Evolutionary conservation across 2,797 vertebrate species (phyloP).

Genomic region (Brachymystax lenok): DNA sequence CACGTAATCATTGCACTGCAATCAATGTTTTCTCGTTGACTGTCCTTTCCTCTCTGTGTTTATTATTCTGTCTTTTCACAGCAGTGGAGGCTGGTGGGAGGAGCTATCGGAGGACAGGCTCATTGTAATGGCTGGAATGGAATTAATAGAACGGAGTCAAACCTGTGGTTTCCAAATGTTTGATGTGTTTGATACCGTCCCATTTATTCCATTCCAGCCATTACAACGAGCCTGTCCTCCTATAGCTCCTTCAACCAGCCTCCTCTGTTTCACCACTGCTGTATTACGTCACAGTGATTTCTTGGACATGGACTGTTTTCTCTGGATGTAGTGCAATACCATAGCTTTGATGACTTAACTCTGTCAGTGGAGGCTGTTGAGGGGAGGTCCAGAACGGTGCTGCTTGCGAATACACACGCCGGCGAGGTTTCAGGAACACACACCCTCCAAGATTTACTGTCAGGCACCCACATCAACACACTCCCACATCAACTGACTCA

Average conservation of each 20-base stretch:
- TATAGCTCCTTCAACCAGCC: too few relatives aligned
- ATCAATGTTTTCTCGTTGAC: not conserved
- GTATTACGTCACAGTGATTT: not conserved
- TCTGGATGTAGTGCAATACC: not conserved
- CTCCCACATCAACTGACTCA: not conserved
- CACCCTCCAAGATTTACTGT: slow-evolving; percentile 26
- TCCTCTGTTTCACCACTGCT: too few relatives aligned
- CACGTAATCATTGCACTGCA: not conserved
- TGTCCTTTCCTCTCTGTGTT: not conserved
- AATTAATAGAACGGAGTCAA: too few relatives aligned
- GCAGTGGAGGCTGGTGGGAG: too few relatives aligned
- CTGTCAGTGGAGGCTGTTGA: not conserved
- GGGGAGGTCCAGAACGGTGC: slow-evolving; percentile 33
- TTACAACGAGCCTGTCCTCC: too few relatives aligned
- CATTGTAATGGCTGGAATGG: not conserved
- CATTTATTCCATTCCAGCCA: too few relatives aligned
- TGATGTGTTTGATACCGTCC: too few relatives aligned
- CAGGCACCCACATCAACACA: not conserved
- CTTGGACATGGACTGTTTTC: not conserved
- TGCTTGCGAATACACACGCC: slow-evolving; percentile 36
- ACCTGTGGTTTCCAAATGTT: too few relatives aligned
- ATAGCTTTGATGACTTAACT: not conserved
- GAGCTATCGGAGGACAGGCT: too few relatives aligned
- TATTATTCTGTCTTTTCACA: slow-evolving; percentile 7
- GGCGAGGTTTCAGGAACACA: slow-evolving; percentile 3